Evolutionary conservation across 2,113 vertebrate species (phyloP), one percentile per base, ranked within the genome.

Genomic region (Catagonus wagneri): DNA sequence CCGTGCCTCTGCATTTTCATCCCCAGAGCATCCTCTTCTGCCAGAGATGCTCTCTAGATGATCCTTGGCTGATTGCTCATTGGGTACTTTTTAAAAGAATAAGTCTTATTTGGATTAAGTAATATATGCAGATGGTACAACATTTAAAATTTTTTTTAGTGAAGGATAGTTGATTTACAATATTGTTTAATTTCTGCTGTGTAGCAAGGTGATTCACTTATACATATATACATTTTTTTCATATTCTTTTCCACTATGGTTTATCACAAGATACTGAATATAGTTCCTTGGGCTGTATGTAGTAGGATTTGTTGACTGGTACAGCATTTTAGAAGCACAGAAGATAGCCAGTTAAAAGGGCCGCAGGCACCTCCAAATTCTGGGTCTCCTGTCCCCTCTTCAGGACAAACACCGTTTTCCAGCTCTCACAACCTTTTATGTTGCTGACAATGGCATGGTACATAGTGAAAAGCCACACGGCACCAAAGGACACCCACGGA

Each of bases 61-160:
- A 29, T 68, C 34, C 65, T 92, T 95, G 81, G 50, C 63, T 44
- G 29, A 68, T 63, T n/a, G 36, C 54, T 58, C 87, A 69, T 2
- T 87, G 60, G 76, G 71, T 94, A 80, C 52, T 88, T 93, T 75
- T 74, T 63, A 65, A 83, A 92, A 76, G 93, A 68, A 58, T 93
- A 74, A 71, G 34, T 83, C 50, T 25, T 36, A 58, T 68, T 87
- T 66, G 81, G 25, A 56, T 89, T 78, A 72, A 27, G n/a, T 93
- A 16, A 32, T 74, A 22, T 16, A 54, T 61, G 39, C n/a, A 60
- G 29, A 52, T 93, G 58, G 29, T 78, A 29, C 13, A 54, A 32
- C 10, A 66, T 81, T 89, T 90, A 84, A 78, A 44, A n/a, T n/a
- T n/a, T n/a, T n/a, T n/a, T n/a, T 44, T 44, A 44, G 4, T 44